Percentiles rank a stretch among this genome's conserved stretches.
Evolutionary conservation across 1,140 invertebrate genomes (phyloP).

Genomic region (Druon quercuslanigerum): DNA sequence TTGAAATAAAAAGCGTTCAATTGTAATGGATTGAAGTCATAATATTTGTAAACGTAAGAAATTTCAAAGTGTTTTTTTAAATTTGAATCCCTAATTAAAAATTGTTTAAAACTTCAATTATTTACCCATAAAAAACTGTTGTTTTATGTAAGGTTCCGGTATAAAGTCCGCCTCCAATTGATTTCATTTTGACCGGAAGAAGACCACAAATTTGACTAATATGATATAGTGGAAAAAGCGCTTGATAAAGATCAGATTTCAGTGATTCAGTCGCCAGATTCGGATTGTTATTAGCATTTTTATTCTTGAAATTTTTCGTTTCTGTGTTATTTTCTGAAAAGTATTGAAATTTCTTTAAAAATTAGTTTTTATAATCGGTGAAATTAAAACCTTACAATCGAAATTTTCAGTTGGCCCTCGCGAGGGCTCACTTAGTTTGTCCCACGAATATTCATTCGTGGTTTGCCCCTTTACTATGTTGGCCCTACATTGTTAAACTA

Average conservation of each 20-base stretch:
- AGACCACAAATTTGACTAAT: slow-evolving; percentile 63
- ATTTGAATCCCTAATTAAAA: neutral
- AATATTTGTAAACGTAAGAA: too few species aligned
- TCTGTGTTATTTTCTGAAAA: neutral
- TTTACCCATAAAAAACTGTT: slow-evolving; percentile 63
- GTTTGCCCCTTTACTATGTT: too few species aligned
- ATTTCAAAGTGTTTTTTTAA: neutral
- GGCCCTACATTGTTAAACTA: too few species aligned
- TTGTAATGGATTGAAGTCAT: too few species aligned
- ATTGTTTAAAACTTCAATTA: neutral
- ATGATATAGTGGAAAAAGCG: slow-evolving; percentile 64
- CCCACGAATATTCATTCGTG: too few species aligned
- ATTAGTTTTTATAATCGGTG: neutral
- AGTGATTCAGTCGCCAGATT: neutral
- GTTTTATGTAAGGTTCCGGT: slow-evolving; percentile 45
- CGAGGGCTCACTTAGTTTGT: too few species aligned
- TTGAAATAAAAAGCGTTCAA: too few species aligned
- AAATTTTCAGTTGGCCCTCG: too few species aligned
- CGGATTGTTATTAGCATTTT: neutral
- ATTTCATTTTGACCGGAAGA: slow-evolving; percentile 57
- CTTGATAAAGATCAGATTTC: slow-evolving; percentile 56
- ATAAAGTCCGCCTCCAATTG: slow-evolving; percentile 48
- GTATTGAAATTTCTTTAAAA: neutral
- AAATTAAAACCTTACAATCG: neutral
- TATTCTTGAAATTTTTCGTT: neutral